Evolutionary conservation across 2,888 invertebrate genomes (phyloP), one percentile per base, ranked within the genome.

Genomic region (Campoletis raptor): DNA sequence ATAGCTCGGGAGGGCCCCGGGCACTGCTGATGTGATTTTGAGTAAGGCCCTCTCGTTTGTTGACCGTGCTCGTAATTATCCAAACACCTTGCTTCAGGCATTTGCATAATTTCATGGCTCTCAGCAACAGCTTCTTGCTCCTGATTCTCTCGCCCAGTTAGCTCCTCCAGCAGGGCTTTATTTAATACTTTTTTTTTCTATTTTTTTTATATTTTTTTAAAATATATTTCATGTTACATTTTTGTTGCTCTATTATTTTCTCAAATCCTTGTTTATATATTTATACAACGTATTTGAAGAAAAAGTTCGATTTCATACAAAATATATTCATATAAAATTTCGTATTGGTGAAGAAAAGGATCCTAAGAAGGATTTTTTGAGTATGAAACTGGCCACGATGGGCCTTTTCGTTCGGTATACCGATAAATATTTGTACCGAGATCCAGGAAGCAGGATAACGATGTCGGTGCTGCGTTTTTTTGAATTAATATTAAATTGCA

Each of bases 21-120:
- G 88, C 87, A 86, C 88, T 90, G 90, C 90, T 92, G 93, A 93
- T 93, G 93, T 90, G 93, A 93, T 93, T 93, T 93, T 92, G 93
- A 93, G 92, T 91, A 92, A 91, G 91, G 91, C 90, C 90, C 81
- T 66, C 88, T 84, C 78, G 77, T 69, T 66, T 88, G 89, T 89
- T 90, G 90, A 91, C 89, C 89, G 88, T 89, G 88, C 87, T 61
- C 81, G 90, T 91, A 92, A 93, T 93, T 93, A 92, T 92, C 91
- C 92, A 91, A 92, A 93, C 93, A 93, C 92, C 92, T 92, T 91
- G 91, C 91, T 88, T 83, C 76, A 73, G 79, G 87, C 88, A 92
- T 93, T 92, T 92, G 90, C 93, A 92, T 93, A 92, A 93, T 92
- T 92, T 93, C 90, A 91, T 90, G 90, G 89, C 87, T 88, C 89